Evolutionary conservation across 2,888 invertebrate genomes (phyloP).

Genomic region (Temnothorax unifasciatus): DNA sequence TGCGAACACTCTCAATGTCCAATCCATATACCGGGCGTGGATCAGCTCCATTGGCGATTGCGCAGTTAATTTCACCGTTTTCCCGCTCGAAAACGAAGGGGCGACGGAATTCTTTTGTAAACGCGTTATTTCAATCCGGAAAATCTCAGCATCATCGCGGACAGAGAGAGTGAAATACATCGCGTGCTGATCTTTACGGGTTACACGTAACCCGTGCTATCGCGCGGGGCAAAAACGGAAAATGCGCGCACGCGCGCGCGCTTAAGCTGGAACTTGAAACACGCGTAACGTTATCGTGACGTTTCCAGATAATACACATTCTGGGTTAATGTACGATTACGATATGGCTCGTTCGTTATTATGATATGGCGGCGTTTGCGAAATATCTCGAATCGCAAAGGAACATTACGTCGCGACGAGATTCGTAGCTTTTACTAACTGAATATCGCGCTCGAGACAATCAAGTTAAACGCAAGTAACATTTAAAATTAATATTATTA

Average conservation of each 20-base stretch:
- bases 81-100: neutral
- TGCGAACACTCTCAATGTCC: conserved; percentile 1
- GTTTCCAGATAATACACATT: conserved; percentile 44
- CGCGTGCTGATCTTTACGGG: conserved; percentile 16
- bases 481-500: neutral
- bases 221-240: conserved; percentile 13
- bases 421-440: too few species aligned
- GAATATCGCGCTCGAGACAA: neutral
- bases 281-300: conserved; percentile 44
- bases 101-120: neutral
- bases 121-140: conserved; percentile 5
- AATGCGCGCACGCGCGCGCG: conserved; percentile 30
- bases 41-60: neutral
- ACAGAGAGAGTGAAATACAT: neutral
- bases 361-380: neutral
- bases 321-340: conserved; percentile 44
- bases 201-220: conserved; percentile 25
- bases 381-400: too few species aligned
- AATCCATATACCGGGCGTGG: neutral
- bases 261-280: conserved; percentile 36
- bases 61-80: conserved; percentile 27
- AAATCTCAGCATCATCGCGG: conserved; percentile 20
- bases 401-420: too few species aligned
- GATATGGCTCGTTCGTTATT: conserved; percentile 26
- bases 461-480: neutral